phyloP scores from a whole-genome alignment of 2,888 invertebrate species.

The Microchrysa polita region DNA sequence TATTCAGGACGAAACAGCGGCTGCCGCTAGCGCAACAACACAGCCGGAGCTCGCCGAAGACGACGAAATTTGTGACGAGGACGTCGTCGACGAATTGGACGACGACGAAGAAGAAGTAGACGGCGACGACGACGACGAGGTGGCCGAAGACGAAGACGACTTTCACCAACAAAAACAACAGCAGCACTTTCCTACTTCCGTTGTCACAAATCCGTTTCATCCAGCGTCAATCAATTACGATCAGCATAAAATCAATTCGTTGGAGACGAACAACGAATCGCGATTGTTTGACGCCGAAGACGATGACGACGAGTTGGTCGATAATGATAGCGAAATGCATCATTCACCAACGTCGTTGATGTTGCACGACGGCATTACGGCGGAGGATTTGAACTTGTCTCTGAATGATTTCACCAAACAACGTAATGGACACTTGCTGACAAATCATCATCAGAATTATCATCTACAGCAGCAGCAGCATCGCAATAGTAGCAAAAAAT shows the following conservation, averaged over 20 bases:
- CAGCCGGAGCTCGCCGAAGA: too few species aligned
- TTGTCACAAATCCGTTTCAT: background rate
- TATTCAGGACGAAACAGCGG: too few species aligned
- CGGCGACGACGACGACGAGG: constrained; percentile 32
- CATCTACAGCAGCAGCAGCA: constrained; percentile 23
- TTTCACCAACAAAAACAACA: too few species aligned
- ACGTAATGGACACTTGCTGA: constrained; percentile 44
- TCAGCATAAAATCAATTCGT: constrained; percentile 2
- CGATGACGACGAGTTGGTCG: too few species aligned
- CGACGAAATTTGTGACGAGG: too few species aligned
- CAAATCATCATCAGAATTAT: constrained; percentile 14
- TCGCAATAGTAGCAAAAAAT: constrained; percentile 45
- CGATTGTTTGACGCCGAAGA: background rate
- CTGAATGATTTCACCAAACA: constrained; percentile 32
- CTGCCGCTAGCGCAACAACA: too few species aligned
- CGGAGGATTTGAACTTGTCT: background rate
- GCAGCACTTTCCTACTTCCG: too few species aligned
- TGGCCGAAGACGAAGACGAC: constrained; percentile 32
- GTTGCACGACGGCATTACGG: background rate
- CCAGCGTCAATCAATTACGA: constrained; percentile 31
- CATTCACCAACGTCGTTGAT: background rate
- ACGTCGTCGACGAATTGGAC: too few species aligned
- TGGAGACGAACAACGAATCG: background rate
- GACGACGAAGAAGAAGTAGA: constrained; percentile 32
- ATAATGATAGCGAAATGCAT: constrained; percentile 16